A percentile compares a stretch with the other conserved stretches of the same genome.
Evolutionary conservation across 2,113 vertebrate species (phyloP).

Genomic region (Lonchura striata): DNA sequence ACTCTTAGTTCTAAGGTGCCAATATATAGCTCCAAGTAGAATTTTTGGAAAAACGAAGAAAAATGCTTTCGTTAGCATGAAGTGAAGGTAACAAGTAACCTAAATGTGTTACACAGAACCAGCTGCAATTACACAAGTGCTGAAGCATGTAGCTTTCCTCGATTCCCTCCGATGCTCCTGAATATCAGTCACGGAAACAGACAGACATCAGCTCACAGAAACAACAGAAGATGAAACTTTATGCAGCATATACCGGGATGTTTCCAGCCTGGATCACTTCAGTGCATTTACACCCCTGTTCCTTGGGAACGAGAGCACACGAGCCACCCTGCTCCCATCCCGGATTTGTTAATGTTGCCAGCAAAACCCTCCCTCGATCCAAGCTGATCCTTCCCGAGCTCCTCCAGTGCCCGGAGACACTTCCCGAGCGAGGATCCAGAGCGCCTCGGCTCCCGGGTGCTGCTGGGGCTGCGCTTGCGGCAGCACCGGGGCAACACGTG

Average conservation of each 20-base stretch:
- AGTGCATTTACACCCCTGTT: accelerated
- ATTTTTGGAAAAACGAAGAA: not conserved
- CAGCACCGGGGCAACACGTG: not conserved
- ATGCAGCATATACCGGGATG: accelerated
- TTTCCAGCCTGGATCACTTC: not conserved
- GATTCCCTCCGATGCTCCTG: not conserved
- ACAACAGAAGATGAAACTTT: accelerated
- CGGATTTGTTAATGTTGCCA: accelerated
- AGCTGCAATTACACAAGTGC: not conserved
- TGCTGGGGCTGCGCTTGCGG: not conserved
- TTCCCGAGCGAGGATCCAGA: accelerated
- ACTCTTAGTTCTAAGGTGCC: not conserved
- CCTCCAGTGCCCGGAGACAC: no score
- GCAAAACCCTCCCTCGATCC: not conserved
- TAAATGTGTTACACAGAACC: accelerated
- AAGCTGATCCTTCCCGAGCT: not conserved
- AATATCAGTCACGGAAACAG: accelerated
- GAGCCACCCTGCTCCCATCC: accelerated
- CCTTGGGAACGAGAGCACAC: accelerated
- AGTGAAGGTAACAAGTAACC: not conserved
- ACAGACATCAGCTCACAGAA: not conserved
- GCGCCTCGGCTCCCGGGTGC: not conserved
- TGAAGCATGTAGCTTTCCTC: not conserved
- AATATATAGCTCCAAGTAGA: accelerated
- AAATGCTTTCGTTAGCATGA: not conserved